These are phyloP conservation scores for Coranthus polyacanthus DNA, from an alignment of 2,797 vertebrate species.

Conservation along the genomic window DNA sequence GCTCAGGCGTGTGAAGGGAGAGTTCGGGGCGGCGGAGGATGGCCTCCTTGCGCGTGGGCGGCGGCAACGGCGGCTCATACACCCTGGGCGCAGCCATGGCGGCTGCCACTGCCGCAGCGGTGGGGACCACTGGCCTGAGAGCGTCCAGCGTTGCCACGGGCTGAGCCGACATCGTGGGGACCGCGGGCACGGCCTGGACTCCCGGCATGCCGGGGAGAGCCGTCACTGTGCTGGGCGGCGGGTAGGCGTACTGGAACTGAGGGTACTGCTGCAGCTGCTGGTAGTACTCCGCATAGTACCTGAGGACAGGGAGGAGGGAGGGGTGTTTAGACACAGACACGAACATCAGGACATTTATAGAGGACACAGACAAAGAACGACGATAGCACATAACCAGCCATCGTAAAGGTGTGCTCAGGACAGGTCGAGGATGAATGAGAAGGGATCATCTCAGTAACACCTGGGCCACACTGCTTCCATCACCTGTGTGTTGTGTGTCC, in stretches of 20 bases:
- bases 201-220: conserved; percentile 74
- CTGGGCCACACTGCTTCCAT: too few relatives aligned
- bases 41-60: conserved; percentile 89
- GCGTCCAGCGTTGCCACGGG: conserved; percentile 82
- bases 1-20: conserved; percentile 90
- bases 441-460: too few relatives aligned
- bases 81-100: conserved; percentile 82
- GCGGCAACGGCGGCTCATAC: conserved; percentile 88
- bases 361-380: neutral
- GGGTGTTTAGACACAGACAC: neutral
- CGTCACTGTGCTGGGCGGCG: conserved; percentile 64
- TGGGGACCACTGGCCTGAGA: conserved; percentile 86
- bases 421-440: too few relatives aligned
- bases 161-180: conserved; percentile 72
- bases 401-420: too few relatives aligned
- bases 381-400: too few relatives aligned
- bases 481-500: too few relatives aligned
- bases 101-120: conserved; percentile 83
- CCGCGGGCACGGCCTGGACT: conserved; percentile 45
- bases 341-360: conserved; percentile 4
- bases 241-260: conserved; percentile 87
- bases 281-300: conserved; percentile 85
- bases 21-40: conserved; percentile 90
- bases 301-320: conserved; percentile 21
- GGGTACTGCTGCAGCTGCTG: conserved; percentile 88